These are phyloP conservation scores for Leontocebus nigricollis DNA, from an alignment of 2,797 vertebrate species.

Conservation along the genomic window DNA sequence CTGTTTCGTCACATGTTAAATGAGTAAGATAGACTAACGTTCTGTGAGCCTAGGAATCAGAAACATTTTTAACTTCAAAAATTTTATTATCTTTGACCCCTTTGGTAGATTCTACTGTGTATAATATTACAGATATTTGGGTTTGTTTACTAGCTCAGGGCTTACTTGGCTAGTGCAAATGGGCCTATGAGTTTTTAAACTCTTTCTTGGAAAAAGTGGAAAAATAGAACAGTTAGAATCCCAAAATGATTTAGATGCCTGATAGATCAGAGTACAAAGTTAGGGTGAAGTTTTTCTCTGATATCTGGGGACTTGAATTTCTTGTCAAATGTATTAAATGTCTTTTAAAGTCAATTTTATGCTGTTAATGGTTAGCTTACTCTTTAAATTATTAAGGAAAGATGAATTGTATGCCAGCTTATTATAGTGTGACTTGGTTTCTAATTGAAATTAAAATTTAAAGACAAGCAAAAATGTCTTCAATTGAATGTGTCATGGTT, in stretches of 20 bases:
- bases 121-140: slow-evolving; percentile 31
- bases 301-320: slow-evolving; percentile 30
- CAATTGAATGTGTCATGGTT: neutral
- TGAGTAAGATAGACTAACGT: neutral
- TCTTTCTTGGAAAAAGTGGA: neutral
- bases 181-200: slow-evolving; percentile 26
- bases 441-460: slow-evolving; percentile 22
- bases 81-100: neutral
- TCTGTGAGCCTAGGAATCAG: neutral
- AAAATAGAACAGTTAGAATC: neutral
- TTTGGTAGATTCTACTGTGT: neutral
- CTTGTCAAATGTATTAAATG: neutral
- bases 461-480: slow-evolving; percentile 17
- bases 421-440: slow-evolving; percentile 17
- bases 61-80: slow-evolving; percentile 43
- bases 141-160: slow-evolving; percentile 11
- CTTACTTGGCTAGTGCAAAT: neutral
- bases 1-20: neutral
- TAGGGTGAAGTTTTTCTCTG: slow-evolving; percentile 28
- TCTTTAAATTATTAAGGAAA: slow-evolving; percentile 33
- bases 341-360: slow-evolving; percentile 1
- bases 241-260: neutral
- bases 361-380: neutral
- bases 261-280: slow-evolving; percentile 17
- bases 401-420: slow-evolving; percentile 1